Percentiles rank a stretch among this genome's conserved stretches.
Evolutionary conservation across 2,113 vertebrate species (phyloP).

Genomic region (Globicephala melas): DNA sequence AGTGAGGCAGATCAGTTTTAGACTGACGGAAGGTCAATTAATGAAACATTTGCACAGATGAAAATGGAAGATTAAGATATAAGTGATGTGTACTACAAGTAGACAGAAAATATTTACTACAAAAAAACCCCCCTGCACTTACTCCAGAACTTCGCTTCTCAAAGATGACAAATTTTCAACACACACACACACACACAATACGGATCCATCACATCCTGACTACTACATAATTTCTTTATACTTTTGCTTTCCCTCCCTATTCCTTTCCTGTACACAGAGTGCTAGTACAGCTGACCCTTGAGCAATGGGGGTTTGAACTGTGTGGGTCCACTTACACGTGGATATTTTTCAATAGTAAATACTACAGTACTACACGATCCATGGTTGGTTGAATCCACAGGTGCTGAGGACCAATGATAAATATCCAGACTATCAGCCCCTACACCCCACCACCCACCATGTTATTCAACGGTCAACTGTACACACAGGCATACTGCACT

Average conservation of each 20-base stretch:
- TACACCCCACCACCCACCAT: background rate
- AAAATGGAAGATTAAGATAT: background rate
- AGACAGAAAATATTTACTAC: background rate
- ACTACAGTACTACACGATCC: background rate
- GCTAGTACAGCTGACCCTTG: background rate
- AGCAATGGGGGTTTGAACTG: background rate
- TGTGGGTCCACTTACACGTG: background rate
- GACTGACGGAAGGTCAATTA: background rate
- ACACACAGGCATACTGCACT: background rate
- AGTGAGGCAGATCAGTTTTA: background rate
- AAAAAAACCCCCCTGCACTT: background rate
- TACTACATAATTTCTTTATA: background rate
- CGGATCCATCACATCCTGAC: background rate
- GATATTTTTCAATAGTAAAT: background rate
- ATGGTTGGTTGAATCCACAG: background rate
- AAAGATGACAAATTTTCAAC: background rate
- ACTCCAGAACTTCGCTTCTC: background rate
- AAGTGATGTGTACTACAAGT: background rate
- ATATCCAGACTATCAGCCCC: background rate
- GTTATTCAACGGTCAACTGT: background rate
- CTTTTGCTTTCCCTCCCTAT: background rate
- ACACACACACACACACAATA: fast-evolving
- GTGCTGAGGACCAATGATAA: background rate
- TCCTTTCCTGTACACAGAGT: background rate
- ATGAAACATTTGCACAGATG: background rate